A percentile compares a stretch with the other conserved stretches of the same genome.
Conservation (phyloP, 2,888 invertebrate genomes). For the Tholera decimalis region DNA sequence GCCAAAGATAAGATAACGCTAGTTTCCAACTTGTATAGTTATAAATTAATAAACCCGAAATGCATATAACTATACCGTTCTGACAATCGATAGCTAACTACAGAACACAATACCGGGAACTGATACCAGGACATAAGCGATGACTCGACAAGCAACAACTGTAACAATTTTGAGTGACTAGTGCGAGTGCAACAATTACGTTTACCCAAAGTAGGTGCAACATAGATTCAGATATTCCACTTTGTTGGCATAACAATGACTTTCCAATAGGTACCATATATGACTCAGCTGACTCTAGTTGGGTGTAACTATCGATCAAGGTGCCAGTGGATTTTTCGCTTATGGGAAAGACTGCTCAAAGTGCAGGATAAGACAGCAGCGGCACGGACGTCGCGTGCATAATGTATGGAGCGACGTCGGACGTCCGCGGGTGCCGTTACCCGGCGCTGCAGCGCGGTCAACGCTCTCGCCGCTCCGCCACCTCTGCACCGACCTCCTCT, state of each 20-base stretch:
- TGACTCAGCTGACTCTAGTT: background rate
- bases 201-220: too few species aligned
- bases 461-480: constrained; percentile 86
- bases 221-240: background rate
- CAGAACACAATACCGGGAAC: constrained; percentile 12
- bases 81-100: constrained; percentile 1
- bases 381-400: constrained; percentile 33
- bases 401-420: constrained; percentile 53
- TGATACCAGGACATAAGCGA: constrained; percentile 35
- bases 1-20: constrained; percentile 50
- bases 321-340: background rate
- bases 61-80: background rate
- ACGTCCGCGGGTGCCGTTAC: constrained; percentile 81
- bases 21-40: constrained; percentile 9
- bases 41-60: constrained; percentile 11
- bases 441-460: constrained; percentile 77
- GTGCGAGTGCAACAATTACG: background rate
- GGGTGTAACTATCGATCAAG: background rate
- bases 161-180: constrained; percentile 10
- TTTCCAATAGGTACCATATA: background rate
- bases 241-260: background rate
- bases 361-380: constrained; percentile 3
- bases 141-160: constrained; percentile 62
- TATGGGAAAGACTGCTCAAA: constrained; percentile 1
- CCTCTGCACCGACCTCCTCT: constrained; percentile 72